Percentiles rank a stretch among this genome's conserved stretches.
Evolutionary conservation across 2,888 invertebrate species (phyloP).

Genomic region (Helobdella robusta): DNA sequence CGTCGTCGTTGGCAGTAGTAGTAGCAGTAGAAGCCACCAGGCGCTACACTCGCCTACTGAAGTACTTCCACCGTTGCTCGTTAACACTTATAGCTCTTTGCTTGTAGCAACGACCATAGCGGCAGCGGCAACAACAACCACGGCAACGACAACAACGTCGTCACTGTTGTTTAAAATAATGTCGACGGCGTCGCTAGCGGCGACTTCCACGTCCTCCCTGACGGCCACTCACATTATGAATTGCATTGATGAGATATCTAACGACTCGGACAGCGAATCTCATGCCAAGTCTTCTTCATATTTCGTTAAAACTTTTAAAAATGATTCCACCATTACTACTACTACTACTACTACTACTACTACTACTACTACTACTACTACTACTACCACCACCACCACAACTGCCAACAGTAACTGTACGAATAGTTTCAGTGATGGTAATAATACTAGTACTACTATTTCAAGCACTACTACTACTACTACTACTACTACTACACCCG

Average conservation of each 20-base stretch:
- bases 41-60: too few species aligned
- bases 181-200: too few species aligned
- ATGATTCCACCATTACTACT: background rate
- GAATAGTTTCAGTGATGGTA: background rate
- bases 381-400: slow-evolving; percentile 32
- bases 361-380: background rate
- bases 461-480: background rate
- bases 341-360: background rate
- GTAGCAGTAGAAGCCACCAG: too few species aligned
- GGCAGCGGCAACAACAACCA: too few species aligned
- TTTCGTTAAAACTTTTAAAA: background rate
- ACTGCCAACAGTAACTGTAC: background rate
- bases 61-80: too few species aligned
- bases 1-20: too few species aligned
- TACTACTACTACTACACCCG: background rate
- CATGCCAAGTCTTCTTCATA: too few species aligned
- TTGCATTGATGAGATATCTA: background rate
- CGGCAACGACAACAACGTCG: too few species aligned
- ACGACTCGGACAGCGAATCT: background rate
- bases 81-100: too few species aligned
- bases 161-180: too few species aligned
- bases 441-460: background rate
- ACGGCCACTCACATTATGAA: background rate
- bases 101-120: too few species aligned
- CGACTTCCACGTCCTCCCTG: slow-evolving; percentile 32